Percentiles rank a stretch among this genome's conserved stretches.
These are phyloP conservation scores for Urocynchramus pylzowi DNA, from an alignment of 2,113 vertebrate genomes.

Conservation along the genomic window DNA sequence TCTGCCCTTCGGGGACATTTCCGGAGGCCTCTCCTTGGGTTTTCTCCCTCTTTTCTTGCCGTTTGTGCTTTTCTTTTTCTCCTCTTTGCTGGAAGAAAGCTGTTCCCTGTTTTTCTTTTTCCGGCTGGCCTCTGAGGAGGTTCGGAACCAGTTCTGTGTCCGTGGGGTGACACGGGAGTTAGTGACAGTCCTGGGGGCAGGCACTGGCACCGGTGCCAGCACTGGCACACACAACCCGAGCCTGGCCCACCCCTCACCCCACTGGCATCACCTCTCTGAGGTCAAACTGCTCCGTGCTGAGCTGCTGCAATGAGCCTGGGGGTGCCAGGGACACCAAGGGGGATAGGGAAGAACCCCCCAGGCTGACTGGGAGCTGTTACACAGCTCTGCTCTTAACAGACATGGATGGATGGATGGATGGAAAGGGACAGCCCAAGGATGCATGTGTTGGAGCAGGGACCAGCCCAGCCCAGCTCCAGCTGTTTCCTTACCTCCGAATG, in stretches of 20 bases:
- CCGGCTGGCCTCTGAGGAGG: conserved; percentile 77
- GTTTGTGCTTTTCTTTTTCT: conserved; percentile 74
- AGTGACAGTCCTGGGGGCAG: neutral
- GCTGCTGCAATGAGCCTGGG: neutral
- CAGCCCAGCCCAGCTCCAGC: neutral
- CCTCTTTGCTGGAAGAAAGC: conserved; percentile 72
- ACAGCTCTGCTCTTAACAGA: neutral
- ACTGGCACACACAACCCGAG: neutral
- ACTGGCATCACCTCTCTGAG: fast-evolving
- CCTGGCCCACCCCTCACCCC: neutral
- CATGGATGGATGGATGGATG: neutral
- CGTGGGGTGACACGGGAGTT: neutral
- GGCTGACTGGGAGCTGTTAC: neutral
- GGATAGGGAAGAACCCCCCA: neutral
- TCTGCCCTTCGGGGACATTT: conserved; percentile 39
- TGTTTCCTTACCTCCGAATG: conserved; percentile 87
- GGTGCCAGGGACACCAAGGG: neutral
- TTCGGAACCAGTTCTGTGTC: conserved; percentile 95
- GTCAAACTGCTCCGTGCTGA: neutral
- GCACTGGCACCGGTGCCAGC: neutral
- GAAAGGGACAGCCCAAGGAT: neutral
- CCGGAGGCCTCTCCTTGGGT: conserved; percentile 82
- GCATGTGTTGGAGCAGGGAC: fast-evolving
- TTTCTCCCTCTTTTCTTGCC: conserved; percentile 92
- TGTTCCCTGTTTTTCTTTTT: conserved; percentile 78